Evolutionary conservation across 2,113 vertebrate species (phyloP).

Genomic region (Larimichthys crocea): DNA sequence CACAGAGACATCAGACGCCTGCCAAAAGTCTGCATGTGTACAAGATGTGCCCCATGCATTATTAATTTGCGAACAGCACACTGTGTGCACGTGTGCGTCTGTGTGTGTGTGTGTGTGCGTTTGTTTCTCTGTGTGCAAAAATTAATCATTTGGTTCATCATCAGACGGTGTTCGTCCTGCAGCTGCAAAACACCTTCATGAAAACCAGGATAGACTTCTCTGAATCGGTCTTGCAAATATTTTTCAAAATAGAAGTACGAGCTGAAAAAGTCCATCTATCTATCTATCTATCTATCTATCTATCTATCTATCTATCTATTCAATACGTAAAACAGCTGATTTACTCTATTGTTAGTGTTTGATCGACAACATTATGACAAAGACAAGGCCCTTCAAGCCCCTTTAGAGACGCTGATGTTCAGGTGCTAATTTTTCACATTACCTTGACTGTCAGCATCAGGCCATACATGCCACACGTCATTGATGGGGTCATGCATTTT

Average conservation of each 20-base stretch:
- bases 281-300: neutral
- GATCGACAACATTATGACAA: constrained; percentile 50
- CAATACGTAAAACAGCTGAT: constrained; percentile 25
- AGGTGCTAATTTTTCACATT: constrained; percentile 68
- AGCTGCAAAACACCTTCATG: neutral
- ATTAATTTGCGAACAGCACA: constrained; percentile 57
- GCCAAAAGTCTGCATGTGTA: constrained; percentile 71
- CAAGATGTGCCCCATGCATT: constrained; percentile 71
- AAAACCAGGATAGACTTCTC: constrained; percentile 2
- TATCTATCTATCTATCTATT: neutral
- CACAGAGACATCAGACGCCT: constrained; percentile 64
- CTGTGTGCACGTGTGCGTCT: constrained; percentile 16
- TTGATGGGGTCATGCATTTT: constrained; percentile 78
- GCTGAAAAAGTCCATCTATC: neutral
- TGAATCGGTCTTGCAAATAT: constrained; percentile 4
- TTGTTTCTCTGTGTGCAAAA: constrained; percentile 15
- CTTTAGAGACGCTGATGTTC: neutral
- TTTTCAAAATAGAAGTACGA: neutral
- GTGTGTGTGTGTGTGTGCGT: constrained; percentile 10
- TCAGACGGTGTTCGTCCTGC: constrained; percentile 7
- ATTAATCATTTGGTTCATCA: constrained; percentile 30
- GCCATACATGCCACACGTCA: constrained; percentile 68
- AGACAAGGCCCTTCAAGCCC: constrained; percentile 32
- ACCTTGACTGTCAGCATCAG: constrained; percentile 73
- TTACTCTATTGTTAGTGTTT: constrained; percentile 27